These are phyloP conservation scores for Hucho hucho DNA, from an alignment of 2,113 vertebrate species.

Conservation along the genomic window DNA sequence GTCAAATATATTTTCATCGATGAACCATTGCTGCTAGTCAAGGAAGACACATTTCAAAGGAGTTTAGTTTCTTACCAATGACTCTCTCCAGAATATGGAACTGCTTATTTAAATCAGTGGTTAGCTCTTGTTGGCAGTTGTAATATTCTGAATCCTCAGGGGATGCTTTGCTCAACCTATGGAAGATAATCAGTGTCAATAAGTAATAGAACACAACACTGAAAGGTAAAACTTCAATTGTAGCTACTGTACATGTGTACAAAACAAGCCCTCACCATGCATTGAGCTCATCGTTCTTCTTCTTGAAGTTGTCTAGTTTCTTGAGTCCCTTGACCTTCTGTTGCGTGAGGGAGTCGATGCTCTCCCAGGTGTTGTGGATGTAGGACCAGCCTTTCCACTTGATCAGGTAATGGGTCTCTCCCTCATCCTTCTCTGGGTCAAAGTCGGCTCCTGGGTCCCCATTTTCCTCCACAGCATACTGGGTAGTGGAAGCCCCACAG, in stretches of 20 bases:
- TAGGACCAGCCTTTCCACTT: conserved; percentile 99
- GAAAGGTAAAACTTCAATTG: not conserved
- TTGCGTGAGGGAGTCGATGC: conserved; percentile 88
- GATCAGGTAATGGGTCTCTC: conserved; percentile 90
- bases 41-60: not conserved
- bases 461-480: conserved; percentile 86
- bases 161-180: conserved; percentile 88
- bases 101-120: conserved; percentile 90
- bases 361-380: conserved; percentile 98
- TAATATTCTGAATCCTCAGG: conserved; percentile 97
- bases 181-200: not conserved
- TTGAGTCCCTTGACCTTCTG: conserved; percentile 98
- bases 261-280: conserved; percentile 78
- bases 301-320: conserved; percentile 97
- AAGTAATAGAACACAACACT: not conserved
- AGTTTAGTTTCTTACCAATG: conserved; percentile 81
- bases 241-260: not conserved
- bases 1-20: not conserved
- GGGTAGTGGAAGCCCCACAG: conserved; percentile 87
- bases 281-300: conserved; percentile 92
- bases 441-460: conserved; percentile 90
- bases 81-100: conserved; percentile 95
- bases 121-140: conserved; percentile 95
- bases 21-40: too few species aligned
- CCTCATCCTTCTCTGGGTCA: conserved; percentile 84